Evolutionary conservation across 30 jellyfish, hydroid and myxozoan species (phyloP), one percentile per base, ranked within the genome.

Genomic region (Aurelia aurita): DNA sequence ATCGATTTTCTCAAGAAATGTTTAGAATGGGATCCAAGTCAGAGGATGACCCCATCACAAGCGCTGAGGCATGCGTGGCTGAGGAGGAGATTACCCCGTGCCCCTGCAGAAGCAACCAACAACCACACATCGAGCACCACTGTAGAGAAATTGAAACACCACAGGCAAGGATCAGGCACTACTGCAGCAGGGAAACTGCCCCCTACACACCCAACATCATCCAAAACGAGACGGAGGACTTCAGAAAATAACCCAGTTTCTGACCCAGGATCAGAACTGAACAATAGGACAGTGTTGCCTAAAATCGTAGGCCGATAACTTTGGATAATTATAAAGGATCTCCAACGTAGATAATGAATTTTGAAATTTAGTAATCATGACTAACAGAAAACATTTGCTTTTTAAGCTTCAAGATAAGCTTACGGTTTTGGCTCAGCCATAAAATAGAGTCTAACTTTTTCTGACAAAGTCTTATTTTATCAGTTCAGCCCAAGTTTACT

Each of bases 11-110:
- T 92, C 25, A 92, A 87, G 81, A 92, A 87, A 69, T 92, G 98
- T 69, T 89, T 92, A 5, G 98, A 92, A 53, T 92, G 98, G 98
- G 98, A 92, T 46, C 98, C 98, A 29, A 51, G 88, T 21, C 98
- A 92, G 62, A 54, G 98, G 75, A 86, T 92, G 98, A 92, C 86
- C 2, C 98, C 98, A 5, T 77, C 97, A 0, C 98, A 92, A 68
- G 98, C 98, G 1, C 86, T 92, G 0, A 72, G 98, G 53, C 98
- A 92, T 57, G 86, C 98, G 0, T 92, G 98, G 98, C 73, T 92
- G 32, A 84, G 98, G 46, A 53, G 98, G 28, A 84, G 98, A 16
- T 63, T 92, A 66, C 98, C 98, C 34, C 78, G 98, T 22, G 98
- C 98, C 16, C 98, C 98, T 61, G 97, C 89, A 1, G 87, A 86